Evolutionary conservation across 1,140 invertebrate species (phyloP).

Genomic region (Drosophila malerkotliana): DNA sequence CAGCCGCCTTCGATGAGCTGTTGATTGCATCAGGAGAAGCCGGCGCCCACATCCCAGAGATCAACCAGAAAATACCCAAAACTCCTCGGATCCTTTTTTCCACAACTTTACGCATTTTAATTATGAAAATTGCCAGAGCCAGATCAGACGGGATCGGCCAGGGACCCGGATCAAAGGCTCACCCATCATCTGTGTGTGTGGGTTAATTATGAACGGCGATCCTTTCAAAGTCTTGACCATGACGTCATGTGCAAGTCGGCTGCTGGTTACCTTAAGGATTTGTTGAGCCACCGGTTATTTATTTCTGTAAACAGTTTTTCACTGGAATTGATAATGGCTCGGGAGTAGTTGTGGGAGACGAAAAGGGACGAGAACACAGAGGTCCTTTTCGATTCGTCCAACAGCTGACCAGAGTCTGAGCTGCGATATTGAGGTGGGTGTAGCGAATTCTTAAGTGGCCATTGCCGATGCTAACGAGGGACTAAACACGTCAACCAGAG

Average conservation of each 20-base stretch:
- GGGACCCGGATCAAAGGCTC: constrained; percentile 26
- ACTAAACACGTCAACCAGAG: constrained; percentile 31
- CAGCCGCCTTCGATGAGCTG: constrained; percentile 63
- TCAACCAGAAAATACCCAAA: constrained; percentile 19
- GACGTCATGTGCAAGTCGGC: constrained; percentile 57
- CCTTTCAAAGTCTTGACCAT: constrained; percentile 49
- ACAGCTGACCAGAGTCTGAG: constrained; percentile 61
- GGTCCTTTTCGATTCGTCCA: constrained; percentile 34
- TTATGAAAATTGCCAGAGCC: constrained; percentile 46
- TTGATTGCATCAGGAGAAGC: constrained; percentile 59
- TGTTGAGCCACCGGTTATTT: constrained; percentile 68
- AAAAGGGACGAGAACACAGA: constrained; percentile 10
- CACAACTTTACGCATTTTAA: constrained; percentile 64
- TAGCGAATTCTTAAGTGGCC: constrained; percentile 62
- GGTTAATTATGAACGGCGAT: constrained; percentile 58
- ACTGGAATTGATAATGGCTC: constrained; percentile 44
- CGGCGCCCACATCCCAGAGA: constrained; percentile 59
- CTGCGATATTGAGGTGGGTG: constrained; percentile 46
- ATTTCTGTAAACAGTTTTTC: constrained; percentile 76
- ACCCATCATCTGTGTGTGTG: constrained; percentile 68
- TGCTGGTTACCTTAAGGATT: constrained; percentile 53
- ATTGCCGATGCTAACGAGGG: constrained; percentile 50
- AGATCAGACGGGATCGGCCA: constrained; percentile 9
- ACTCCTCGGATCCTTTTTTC: constrained; percentile 48
- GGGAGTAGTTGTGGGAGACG: neutral